Evolutionary conservation across 2,797 vertebrate genomes (phyloP).

Genomic region (Sebastes kiyomatsui): DNA sequence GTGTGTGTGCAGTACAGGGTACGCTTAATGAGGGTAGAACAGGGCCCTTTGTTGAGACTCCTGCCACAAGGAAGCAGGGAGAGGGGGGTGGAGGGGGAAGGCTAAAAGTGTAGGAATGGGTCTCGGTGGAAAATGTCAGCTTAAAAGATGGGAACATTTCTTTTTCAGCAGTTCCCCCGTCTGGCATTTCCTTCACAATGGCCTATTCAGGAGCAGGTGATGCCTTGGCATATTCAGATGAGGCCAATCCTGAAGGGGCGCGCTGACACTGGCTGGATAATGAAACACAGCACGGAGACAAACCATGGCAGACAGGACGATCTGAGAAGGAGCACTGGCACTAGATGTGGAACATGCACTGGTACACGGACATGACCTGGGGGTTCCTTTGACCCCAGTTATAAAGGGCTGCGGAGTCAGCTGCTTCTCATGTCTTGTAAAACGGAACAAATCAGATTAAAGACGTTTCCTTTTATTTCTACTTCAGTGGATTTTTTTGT

Average conservation of each 20-base stretch:
- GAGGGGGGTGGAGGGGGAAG: neutral
- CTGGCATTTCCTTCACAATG: conserved; percentile 85
- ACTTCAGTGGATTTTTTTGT: neutral
- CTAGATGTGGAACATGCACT: conserved; percentile 72
- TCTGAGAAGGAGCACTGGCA: conserved; percentile 61
- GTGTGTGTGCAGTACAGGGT: conserved; percentile 43
- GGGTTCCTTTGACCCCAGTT: conserved; percentile 57
- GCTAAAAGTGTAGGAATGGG: conserved; percentile 65
- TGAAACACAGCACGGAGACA: conserved; percentile 70
- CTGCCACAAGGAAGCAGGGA: conserved; percentile 49
- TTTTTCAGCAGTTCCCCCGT: conserved; percentile 72
- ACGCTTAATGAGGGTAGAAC: conserved; percentile 73
- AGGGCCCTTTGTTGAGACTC: conserved; percentile 70
- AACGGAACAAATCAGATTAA: conserved; percentile 39
- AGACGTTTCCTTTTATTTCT: conserved; percentile 6
- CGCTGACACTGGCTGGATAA: conserved; percentile 69
- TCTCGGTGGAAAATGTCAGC: conserved; percentile 82
- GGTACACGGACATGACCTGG: conserved; percentile 49
- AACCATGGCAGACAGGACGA: conserved; percentile 64
- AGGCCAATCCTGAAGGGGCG: conserved; percentile 64
- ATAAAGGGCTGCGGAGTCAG: conserved; percentile 63
- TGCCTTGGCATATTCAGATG: conserved; percentile 78
- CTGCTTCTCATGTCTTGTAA: conserved; percentile 32
- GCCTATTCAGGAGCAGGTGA: conserved; percentile 80
- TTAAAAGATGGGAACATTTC: conserved; percentile 80